Evolutionary conservation across 2,888 invertebrate genomes (phyloP).

Genomic region (Peribatodes rhomboidaria): DNA sequence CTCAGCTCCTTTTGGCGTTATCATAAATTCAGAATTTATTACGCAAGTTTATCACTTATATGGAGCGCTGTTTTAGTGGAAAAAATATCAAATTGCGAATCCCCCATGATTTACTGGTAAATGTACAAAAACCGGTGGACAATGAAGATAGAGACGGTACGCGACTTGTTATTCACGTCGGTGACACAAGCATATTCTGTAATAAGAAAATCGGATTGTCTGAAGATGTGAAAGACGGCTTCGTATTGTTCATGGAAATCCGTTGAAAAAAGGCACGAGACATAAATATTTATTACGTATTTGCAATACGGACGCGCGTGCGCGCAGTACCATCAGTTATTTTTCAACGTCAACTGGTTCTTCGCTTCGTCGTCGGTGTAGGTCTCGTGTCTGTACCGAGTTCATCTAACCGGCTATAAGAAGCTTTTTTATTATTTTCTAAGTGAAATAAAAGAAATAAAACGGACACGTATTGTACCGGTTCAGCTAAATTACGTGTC

Average conservation of each 20-base stretch:
- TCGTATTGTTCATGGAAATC: constrained; percentile 54
- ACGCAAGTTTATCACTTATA: constrained; percentile 26
- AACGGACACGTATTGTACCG: not conserved
- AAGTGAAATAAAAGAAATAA: not conserved
- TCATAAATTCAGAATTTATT: constrained; percentile 44
- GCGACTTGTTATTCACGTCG: constrained; percentile 45
- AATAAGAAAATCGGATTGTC: constrained; percentile 44
- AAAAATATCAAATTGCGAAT: constrained; percentile 36
- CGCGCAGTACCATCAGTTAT: constrained; percentile 61
- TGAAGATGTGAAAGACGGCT: constrained; percentile 50
- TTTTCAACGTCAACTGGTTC: constrained; percentile 72
- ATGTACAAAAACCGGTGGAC: constrained; percentile 24
- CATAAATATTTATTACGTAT: constrained; percentile 73
- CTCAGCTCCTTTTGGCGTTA: constrained; percentile 36
- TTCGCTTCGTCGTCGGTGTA: constrained; percentile 51
- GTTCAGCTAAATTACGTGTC: not conserved
- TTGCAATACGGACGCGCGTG: constrained; percentile 65
- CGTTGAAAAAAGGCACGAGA: constrained; percentile 58
- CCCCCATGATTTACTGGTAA: constrained; percentile 33
- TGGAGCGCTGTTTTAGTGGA: constrained; percentile 26
- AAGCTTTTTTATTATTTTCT: constrained; percentile 2
- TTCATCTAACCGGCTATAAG: constrained; percentile 13
- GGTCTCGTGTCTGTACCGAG: constrained; percentile 42
- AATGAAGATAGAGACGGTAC: constrained; percentile 39
- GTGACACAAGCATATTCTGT: constrained; percentile 43